A percentile compares a stretch with the other conserved stretches of the same genome.
These are phyloP conservation scores for Pseudoatta argentina DNA, from an alignment of 1,140 invertebrate species.

Conservation along the genomic window DNA sequence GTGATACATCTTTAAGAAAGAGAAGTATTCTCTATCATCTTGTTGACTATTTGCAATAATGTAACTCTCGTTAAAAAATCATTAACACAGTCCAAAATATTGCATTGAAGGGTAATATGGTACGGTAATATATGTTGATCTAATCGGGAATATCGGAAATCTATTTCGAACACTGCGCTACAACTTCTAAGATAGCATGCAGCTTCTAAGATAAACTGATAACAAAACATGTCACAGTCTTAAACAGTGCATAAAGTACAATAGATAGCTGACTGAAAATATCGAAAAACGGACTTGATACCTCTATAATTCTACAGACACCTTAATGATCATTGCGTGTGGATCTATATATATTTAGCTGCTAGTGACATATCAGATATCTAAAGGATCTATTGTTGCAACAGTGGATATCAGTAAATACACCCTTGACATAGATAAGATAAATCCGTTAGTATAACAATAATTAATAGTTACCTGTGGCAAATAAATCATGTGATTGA, in stretches of 20 bases:
- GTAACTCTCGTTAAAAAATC: background rate
- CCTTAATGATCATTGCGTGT: background rate
- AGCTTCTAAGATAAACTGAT: background rate
- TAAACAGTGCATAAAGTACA: background rate
- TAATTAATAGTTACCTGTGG: background rate
- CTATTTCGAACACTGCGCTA: background rate
- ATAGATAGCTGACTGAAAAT: background rate
- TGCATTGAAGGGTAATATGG: background rate
- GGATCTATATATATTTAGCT: constrained; percentile 3
- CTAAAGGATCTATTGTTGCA: constrained; percentile 44
- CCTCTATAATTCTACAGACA: background rate
- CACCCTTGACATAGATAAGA: background rate
- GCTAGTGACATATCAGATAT: constrained; percentile 28
- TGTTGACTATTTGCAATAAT: background rate
- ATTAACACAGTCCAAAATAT: background rate
- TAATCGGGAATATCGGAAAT: background rate
- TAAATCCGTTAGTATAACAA: background rate
- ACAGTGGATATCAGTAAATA: constrained; percentile 1
- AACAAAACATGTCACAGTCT: background rate
- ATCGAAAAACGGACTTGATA: background rate
- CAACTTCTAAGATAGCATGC: background rate
- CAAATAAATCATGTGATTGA: background rate
- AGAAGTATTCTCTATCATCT: background rate
- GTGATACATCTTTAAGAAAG: background rate
- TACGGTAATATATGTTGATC: background rate